Evolutionary conservation across 2,113 vertebrate species (phyloP).

Genomic region (Monopterus albus): DNA sequence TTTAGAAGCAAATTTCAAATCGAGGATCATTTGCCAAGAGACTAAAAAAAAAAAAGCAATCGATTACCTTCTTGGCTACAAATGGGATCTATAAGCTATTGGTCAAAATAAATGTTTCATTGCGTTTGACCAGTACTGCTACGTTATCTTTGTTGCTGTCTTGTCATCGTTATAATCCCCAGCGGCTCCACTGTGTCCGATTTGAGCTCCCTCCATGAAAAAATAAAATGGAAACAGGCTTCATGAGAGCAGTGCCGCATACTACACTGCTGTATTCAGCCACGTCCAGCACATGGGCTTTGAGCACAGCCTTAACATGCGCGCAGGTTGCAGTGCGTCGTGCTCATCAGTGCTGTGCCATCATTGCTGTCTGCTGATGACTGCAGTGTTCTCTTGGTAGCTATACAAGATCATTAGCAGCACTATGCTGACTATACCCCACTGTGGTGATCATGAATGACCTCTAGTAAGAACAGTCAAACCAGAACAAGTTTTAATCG

Average conservation of each 20-base stretch:
- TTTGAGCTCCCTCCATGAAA: conserved; percentile 61
- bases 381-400: conserved; percentile 69
- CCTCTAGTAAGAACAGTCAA: conserved; percentile 13
- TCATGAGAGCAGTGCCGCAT: conserved; percentile 64
- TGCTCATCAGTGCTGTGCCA: conserved; percentile 60
- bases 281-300: conserved; percentile 76
- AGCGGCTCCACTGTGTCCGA: conserved; percentile 48
- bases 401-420: conserved; percentile 13
- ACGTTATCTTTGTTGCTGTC: not conserved
- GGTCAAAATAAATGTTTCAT: not conserved
- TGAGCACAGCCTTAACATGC: conserved; percentile 77
- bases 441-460: conserved; percentile 34
- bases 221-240: conserved; percentile 70
- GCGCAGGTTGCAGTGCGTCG: conserved; percentile 78
- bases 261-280: conserved; percentile 65
- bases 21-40: not conserved
- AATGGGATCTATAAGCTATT: not conserved
- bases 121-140: not conserved
- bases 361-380: conserved; percentile 45
- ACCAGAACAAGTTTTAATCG: not conserved
- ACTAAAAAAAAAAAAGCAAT: not conserved
- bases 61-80: not conserved
- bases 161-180: not conserved
- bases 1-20: conserved; percentile 29
- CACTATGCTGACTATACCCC: not conserved